Evolutionary conservation across 1,140 invertebrate genomes (phyloP), one percentile per base, ranked within the genome.

Genomic region (Carposina sasakii): DNA sequence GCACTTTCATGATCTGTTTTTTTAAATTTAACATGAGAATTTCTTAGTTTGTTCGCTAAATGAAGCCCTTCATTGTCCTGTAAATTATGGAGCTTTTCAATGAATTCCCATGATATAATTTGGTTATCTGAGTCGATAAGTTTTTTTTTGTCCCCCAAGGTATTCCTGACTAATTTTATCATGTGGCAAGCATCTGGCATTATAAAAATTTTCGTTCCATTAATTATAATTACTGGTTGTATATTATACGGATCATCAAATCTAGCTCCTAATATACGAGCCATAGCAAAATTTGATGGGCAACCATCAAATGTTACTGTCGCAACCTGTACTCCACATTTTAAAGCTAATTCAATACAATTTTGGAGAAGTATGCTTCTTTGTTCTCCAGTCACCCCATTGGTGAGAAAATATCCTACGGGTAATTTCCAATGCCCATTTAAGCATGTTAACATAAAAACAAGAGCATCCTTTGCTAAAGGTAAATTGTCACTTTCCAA

Each of bases 371-470:
- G 17, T 19, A 6, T 21, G 6, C 15, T 8, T 17, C 20, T 4
- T 22, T 20, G 20, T 17, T 16, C 3, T 19, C 22, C 41, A 12
- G 15, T 43, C 10, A 43, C 13, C 3, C 21, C 41, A 43, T 43
- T 16, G n/a, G 26, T 23, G 56, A 55, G 31, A 34, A 34, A 34
- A 34, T 34, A 34, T 9, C 31, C 31, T 8, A 34, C 31, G 8
- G 13, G 31, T 13, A 71, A 39, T 56, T 74, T 75, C 60, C 65
- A 74, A 22, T 48, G 22, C n/a, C 42, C 37, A 52, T 71, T 71
- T n/a, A 74, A 8, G 8, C 20, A 39, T 42, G 63, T 60, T 6
- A 65, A 0, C 52, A 73, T 60, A 52, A 78, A 65, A 6, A 71
- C 64, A 26, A 76, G 43, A 2, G 54, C 67, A 50, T 74, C 62